phyloP scores from a whole-genome alignment of 2,113 vertebrate species.

The Seriola aureovittata region DNA sequence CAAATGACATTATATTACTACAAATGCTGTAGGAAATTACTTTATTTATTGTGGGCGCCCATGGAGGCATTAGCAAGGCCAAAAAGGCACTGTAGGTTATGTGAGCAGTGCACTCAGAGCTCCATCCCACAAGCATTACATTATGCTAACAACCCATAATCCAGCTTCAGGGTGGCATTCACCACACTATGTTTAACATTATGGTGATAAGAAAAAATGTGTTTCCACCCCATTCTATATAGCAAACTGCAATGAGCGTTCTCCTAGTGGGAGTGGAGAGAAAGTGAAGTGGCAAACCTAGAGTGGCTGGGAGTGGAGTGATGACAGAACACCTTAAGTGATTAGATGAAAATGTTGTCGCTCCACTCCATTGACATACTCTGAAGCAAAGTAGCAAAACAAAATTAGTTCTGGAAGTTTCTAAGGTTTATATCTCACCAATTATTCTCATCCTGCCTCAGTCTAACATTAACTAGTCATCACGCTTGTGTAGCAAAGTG shows the following conservation, averaged over 20 bases:
- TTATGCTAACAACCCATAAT: constrained; percentile 26
- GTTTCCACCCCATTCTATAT: background rate
- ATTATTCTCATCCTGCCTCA: background rate
- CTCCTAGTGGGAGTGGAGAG: background rate
- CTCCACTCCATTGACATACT: background rate
- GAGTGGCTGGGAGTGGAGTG: constrained; percentile 15
- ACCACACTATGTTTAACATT: constrained; percentile 24
- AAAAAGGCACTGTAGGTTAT: background rate
- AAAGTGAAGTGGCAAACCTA: constrained; percentile 11
- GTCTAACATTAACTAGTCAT: background rate
- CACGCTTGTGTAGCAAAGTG: background rate
- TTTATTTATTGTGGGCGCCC: background rate
- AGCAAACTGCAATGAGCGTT: constrained; percentile 12
- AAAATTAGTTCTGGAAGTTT: background rate
- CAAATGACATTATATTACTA: background rate
- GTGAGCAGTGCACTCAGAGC: background rate
- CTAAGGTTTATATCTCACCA: background rate
- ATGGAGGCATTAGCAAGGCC: background rate
- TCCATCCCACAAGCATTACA: constrained; percentile 11
- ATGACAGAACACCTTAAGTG: background rate
- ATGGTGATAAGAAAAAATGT: constrained; percentile 7
- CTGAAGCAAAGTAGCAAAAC: background rate
- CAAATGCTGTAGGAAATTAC: constrained; percentile 12
- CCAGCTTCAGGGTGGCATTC: constrained; percentile 18
- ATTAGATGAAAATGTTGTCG: background rate